A percentile compares a stretch with the other conserved stretches of the same genome.
phyloP scores from a whole-genome alignment of 2,797 vertebrate genomes.

The Halcyon chelicuti region DNA sequence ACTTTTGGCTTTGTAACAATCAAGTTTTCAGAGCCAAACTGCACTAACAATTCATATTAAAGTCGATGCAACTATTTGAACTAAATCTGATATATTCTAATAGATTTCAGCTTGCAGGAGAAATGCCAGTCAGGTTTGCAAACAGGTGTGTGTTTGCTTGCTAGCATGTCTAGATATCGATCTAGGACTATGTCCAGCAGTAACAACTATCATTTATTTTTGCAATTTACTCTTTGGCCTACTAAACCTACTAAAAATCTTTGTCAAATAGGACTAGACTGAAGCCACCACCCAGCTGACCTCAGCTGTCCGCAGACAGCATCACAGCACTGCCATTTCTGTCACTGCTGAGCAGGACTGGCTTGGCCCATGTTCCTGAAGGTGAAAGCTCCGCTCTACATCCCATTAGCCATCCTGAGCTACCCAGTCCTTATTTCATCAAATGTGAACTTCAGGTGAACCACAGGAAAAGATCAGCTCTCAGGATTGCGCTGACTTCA shows the following conservation, averaged over 20 bases:
- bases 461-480: neutral
- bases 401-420: neutral
- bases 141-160: neutral
- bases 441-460: neutral
- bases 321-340: neutral
- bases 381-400: neutral
- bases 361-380: neutral
- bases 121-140: slow-evolving; percentile 3
- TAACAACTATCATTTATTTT: neutral
- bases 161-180: neutral
- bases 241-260: neutral
- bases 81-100: neutral
- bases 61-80: neutral
- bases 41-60: neutral
- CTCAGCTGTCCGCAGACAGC: neutral
- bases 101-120: neutral
- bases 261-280: neutral
- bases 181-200: neutral
- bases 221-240: slow-evolving; percentile 32
- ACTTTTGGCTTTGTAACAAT: neutral
- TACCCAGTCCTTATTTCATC: neutral
- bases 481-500: neutral
- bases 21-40: neutral
- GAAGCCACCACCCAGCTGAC: neutral
- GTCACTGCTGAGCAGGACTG: neutral